Evolutionary conservation across 1,140 invertebrate species (phyloP).

Genomic region (Bombus haemorrhoidalis): DNA sequence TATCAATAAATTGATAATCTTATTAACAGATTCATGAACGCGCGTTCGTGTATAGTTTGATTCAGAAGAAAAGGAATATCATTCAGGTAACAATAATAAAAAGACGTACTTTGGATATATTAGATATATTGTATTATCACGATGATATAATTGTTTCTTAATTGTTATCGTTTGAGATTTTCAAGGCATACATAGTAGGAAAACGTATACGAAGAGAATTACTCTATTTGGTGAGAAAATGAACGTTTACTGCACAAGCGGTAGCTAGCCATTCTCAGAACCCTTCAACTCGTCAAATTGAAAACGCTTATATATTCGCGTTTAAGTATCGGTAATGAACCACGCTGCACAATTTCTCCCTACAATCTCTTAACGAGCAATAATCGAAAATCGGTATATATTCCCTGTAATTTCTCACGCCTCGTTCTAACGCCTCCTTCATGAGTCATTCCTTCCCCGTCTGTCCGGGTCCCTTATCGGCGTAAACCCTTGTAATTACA

Average conservation of each 20-base stretch:
- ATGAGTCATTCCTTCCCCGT: slow-evolving; percentile 32
- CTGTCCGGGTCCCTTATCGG: slow-evolving; percentile 10
- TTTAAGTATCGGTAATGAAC: not conserved
- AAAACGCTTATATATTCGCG: not conserved
- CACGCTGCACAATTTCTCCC: not conserved
- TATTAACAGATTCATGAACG: not conserved
- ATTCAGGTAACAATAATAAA: not conserved
- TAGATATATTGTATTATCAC: not conserved
- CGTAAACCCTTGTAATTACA: slow-evolving; percentile 52
- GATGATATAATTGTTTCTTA: no score
- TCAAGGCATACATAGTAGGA: no score
- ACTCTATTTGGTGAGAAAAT: not conserved
- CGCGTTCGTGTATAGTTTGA: not conserved
- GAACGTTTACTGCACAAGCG: not conserved
- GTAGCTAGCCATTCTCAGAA: not conserved
- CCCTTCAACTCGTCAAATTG: not conserved
- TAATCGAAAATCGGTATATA: slow-evolving; percentile 50
- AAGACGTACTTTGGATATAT: not conserved
- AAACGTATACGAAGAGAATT: no score
- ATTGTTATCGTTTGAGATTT: no score
- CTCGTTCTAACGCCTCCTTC: slow-evolving; percentile 30
- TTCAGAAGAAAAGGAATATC: not conserved
- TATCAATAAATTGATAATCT: not conserved
- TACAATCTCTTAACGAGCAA: slow-evolving; percentile 41
- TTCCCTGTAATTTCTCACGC: slow-evolving; percentile 52